These are phyloP conservation scores for Agriopis marginaria DNA, from an alignment of 2,888 invertebrate species.

Conservation along the genomic window DNA sequence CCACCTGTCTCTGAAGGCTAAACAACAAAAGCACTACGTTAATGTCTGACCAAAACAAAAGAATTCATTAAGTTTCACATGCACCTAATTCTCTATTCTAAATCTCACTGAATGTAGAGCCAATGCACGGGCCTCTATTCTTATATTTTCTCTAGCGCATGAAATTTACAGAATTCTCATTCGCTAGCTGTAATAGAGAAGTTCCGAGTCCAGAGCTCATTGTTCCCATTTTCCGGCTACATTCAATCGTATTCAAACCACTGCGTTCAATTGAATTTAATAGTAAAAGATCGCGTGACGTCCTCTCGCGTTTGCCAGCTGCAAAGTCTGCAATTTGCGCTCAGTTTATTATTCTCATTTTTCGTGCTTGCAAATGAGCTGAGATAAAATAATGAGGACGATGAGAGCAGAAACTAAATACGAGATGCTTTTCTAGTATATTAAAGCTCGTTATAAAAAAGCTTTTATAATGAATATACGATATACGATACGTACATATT, in stretches of 20 bases:
- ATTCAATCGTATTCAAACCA: slow-evolving; percentile 30
- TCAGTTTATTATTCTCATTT: slow-evolving; percentile 27
- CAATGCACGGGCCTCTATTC: neutral
- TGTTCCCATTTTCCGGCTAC: slow-evolving; percentile 30
- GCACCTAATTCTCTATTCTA: slow-evolving; percentile 10
- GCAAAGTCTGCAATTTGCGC: slow-evolving; percentile 8
- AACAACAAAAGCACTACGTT: slow-evolving; percentile 50
- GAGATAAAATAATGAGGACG: slow-evolving; percentile 28
- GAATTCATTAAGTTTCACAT: neutral
- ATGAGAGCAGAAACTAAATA: neutral
- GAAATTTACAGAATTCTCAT: slow-evolving; percentile 27
- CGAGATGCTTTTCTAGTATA: slow-evolving; percentile 18
- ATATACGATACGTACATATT: slow-evolving; percentile 2
- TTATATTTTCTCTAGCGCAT: slow-evolving; percentile 23
- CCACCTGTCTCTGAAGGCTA: slow-evolving; percentile 99
- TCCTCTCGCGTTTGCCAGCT: slow-evolving; percentile 8
- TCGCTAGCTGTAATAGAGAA: slow-evolving; percentile 36
- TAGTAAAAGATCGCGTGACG: slow-evolving; percentile 21
- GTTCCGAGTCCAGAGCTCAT: slow-evolving; percentile 21
- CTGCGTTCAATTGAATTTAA: slow-evolving; percentile 31
- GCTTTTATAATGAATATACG: neutral
- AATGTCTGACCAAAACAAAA: slow-evolving; percentile 23
- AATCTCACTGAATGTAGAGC: slow-evolving; percentile 23
- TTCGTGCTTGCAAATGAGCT: slow-evolving; percentile 37
- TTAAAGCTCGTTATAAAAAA: slow-evolving; percentile 26